Evolutionary conservation across 2,113 vertebrate genomes (phyloP), one percentile per base, ranked within the genome.

Genomic region (Zosterops japonicus): DNA sequence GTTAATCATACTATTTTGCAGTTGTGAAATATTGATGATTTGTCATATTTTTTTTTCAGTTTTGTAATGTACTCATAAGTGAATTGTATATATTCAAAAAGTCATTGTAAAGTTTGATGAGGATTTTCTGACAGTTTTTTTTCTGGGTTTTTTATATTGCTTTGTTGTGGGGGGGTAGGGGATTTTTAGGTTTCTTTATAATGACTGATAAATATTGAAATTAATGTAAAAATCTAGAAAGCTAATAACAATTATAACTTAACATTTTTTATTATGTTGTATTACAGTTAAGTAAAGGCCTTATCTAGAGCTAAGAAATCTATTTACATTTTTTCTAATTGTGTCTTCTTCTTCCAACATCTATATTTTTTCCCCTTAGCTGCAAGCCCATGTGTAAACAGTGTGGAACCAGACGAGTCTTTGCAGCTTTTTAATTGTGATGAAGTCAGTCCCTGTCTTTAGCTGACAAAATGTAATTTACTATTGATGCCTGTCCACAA

Each of bases 381-480:
- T 53, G 8, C 28, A 77, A 25, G 8, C 17, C 12, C 14, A 8
- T 20, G 1, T 63, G 35, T 60, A 87, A 84, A 55, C 6, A 44
- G 7, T 39, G 4, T 53, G 79, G 24, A 82, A 81, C 4, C 14
- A 42, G 24, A 60, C 31, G 9, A 53, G 4, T 20, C 10, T 74
- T 53, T 31, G 23, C 78, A 67, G 18, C 5, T 47, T 69, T 90
- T 82, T 46, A 36, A 72, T 79, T 19, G 9, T 31, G 22, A 21
- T 49, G 49, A 28, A 65, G 15, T 55, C 2, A 24, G 8, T 56
- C 20, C 6, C 9, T 75, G 24, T 23, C 12, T 94, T 76, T 49
- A 81, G 12, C 14, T 77, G 21, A 87, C 74, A 39, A 91, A 55
- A 41, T 0, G 0, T 52, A 14, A 28, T 5, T 5, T 64, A 0